Percentiles rank a stretch among this genome's conserved stretches.
Conservation (phyloP, 2,113 vertebrate genomes). For the Archilochus colubris region DNA sequence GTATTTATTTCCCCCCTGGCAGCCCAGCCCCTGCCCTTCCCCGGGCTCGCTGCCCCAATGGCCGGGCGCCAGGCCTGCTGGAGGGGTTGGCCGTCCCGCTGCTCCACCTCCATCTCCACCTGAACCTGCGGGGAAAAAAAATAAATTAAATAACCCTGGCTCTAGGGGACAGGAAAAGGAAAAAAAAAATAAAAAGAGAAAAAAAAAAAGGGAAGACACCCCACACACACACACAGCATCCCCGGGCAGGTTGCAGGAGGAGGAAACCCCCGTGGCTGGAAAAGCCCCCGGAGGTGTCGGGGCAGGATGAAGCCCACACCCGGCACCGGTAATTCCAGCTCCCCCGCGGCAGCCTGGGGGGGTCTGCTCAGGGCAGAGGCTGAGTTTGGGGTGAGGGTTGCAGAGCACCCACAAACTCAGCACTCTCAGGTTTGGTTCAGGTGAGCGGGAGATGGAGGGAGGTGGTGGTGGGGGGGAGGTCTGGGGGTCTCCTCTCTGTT, state of each 20-base stretch:
- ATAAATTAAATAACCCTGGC: background rate
- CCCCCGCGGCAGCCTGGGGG: background rate
- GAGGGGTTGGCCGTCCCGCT: slow-evolving; percentile 8
- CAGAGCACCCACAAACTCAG: background rate
- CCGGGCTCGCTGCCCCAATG: background rate
- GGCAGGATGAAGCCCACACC: background rate
- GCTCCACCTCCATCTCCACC: slow-evolving; percentile 48
- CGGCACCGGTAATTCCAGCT: background rate
- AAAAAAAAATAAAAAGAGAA: background rate
- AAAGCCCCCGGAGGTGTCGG: background rate
- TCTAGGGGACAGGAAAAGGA: background rate
- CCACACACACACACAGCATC: background rate
- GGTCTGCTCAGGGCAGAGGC: background rate
- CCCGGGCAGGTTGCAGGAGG: background rate
- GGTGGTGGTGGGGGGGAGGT: no score
- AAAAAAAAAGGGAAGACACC: background rate
- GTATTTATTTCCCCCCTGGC: background rate
- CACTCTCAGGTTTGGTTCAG: fast-evolving
- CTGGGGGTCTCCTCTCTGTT: background rate
- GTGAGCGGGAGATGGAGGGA: background rate
- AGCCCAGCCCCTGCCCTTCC: background rate
- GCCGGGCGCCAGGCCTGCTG: background rate
- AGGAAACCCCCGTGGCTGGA: background rate
- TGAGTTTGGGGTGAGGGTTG: fast-evolving
- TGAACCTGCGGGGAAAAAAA: background rate